These are phyloP conservation scores for Leptosomus discolor DNA, from an alignment of 2,113 vertebrate genomes.

Conservation along the genomic window DNA sequence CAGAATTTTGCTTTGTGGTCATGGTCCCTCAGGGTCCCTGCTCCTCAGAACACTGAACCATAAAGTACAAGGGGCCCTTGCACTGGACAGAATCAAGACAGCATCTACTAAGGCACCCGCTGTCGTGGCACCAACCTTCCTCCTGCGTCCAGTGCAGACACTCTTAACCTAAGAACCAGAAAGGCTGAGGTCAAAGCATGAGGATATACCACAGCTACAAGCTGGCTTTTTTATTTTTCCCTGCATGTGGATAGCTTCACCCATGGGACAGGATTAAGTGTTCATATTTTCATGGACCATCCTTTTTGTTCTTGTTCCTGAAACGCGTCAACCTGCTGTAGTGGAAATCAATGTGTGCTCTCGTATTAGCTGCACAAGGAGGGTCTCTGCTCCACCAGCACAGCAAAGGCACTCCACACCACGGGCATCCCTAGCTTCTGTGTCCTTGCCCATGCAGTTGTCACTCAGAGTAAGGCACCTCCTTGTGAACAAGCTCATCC, in stretches of 20 bases:
- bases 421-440: background rate
- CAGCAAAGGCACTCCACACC: background rate
- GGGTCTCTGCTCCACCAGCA: background rate
- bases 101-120: background rate
- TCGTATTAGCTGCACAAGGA: fast-evolving
- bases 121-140: background rate
- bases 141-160: background rate
- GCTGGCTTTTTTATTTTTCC: background rate
- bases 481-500: background rate
- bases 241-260: background rate
- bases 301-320: background rate
- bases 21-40: background rate
- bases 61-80: background rate
- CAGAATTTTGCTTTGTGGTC: background rate
- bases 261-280: background rate
- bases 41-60: background rate
- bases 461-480: background rate
- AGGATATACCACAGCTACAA: background rate
- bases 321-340: background rate
- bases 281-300: background rate
- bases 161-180: background rate
- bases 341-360: fast-evolving
- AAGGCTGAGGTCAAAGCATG: background rate
- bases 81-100: background rate
- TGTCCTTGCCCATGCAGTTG: background rate